These are phyloP conservation scores for Engystomops pustulosus DNA, from an alignment of 2,113 vertebrate genomes.

Conservation along the genomic window DNA sequence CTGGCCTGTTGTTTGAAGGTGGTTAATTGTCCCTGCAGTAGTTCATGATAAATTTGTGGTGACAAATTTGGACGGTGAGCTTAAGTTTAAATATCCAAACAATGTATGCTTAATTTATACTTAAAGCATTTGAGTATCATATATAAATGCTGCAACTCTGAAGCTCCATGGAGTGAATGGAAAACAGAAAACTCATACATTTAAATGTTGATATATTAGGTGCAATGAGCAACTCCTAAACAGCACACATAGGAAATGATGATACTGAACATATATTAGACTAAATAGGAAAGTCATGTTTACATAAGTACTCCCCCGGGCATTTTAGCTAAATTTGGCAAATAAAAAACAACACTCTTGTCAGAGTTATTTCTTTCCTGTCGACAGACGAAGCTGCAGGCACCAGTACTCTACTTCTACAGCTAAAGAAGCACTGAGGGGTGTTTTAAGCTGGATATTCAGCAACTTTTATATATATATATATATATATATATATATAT, in stretches of 20 bases:
- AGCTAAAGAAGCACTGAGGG: conserved; percentile 10
- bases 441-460: conserved; percentile 61
- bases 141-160: not conserved
- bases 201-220: conserved; percentile 42
- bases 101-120: not conserved
- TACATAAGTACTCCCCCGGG: conserved; percentile 54
- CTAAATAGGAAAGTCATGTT: conserved; percentile 62
- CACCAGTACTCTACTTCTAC: conserved; percentile 48
- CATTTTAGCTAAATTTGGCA: conserved; percentile 29
- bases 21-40: no score
- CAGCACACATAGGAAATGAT: conserved; percentile 41
- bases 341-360: conserved; percentile 23
- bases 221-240: conserved; percentile 61
- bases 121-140: not conserved
- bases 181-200: conserved; percentile 26
- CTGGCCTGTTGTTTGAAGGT: no score
- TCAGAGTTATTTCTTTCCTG: conserved; percentile 61
- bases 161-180: not conserved
- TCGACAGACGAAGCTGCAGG: conserved; percentile 52
- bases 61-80: no score
- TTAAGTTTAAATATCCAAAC: not conserved
- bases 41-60: no score
- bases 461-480: not conserved
- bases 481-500: no score
- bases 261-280: conserved; percentile 51